Evolutionary conservation across 2,888 invertebrate genomes (phyloP).

Genomic region (Thumatha senex): DNA sequence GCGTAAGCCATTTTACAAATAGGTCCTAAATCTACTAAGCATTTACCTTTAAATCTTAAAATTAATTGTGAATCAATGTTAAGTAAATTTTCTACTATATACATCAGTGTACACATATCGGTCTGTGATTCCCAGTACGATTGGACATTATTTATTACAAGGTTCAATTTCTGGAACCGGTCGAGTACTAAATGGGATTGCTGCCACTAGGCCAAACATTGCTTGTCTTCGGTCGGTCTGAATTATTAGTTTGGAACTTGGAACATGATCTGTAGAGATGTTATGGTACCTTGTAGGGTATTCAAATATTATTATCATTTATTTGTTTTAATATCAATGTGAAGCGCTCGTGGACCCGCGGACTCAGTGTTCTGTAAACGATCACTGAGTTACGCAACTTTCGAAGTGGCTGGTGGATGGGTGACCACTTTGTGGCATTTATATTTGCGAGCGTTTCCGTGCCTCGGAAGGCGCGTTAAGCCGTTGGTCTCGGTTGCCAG

Average conservation of each 20-base stretch:
- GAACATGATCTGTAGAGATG: neutral
- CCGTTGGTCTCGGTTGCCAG: too few species aligned
- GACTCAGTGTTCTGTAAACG: too few species aligned
- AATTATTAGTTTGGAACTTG: constrained; percentile 4
- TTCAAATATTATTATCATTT: neutral
- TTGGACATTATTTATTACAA: constrained; percentile 36
- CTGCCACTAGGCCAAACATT: constrained; percentile 22
- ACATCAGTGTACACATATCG: constrained; percentile 23
- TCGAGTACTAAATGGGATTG: constrained; percentile 28
- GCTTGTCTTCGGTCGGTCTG: constrained; percentile 13
- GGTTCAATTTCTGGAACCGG: constrained; percentile 29
- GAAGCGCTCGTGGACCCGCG: too few species aligned
- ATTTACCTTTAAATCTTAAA: too few species aligned
- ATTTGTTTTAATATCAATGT: too few species aligned
- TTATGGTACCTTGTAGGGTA: neutral
- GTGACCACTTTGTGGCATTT: too few species aligned
- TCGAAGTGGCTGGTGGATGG: too few species aligned
- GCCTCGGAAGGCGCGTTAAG: too few species aligned
- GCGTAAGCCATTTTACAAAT: too few species aligned
- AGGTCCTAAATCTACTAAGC: too few species aligned
- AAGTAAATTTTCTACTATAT: constrained; percentile 18
- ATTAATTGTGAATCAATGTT: neutral
- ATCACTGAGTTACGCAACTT: too few species aligned
- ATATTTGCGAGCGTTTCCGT: too few species aligned
- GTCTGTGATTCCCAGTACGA: constrained; percentile 17